A percentile compares a stretch with the other conserved stretches of the same genome.
These are phyloP conservation scores for Torymus tubicola DNA, from an alignment of 2,888 invertebrate species.

Conservation along the genomic window DNA sequence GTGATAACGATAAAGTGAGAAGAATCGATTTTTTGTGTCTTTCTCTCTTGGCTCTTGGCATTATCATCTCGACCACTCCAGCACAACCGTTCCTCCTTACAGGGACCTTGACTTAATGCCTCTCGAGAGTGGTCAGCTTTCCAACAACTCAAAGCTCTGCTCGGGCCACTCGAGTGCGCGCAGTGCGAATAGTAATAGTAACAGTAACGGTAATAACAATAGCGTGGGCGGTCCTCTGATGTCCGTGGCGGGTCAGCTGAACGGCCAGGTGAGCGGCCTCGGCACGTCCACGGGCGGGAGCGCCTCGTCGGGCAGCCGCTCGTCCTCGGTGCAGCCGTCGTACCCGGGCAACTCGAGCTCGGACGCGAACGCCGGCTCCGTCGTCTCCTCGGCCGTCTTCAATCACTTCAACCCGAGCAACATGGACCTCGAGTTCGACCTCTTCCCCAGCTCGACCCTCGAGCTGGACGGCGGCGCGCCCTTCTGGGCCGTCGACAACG, in stretches of 20 bases:
- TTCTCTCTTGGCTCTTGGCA: slow-evolving; percentile 59
- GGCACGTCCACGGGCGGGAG: slow-evolving; percentile 65
- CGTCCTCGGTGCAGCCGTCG: slow-evolving; percentile 18
- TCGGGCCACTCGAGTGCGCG: slow-evolving; percentile 65
- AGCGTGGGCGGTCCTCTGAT: slow-evolving; percentile 85
- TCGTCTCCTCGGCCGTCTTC: slow-evolving; percentile 60
- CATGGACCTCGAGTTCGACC: slow-evolving; percentile 83
- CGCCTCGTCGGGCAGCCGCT: slow-evolving; percentile 60
- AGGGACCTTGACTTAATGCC: slow-evolving; percentile 75
- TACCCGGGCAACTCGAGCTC: slow-evolving; percentile 28
- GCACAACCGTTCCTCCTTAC: slow-evolving; percentile 49
- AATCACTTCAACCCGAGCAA: slow-evolving; percentile 72
- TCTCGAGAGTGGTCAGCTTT: slow-evolving; percentile 76
- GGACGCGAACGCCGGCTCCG: slow-evolving; percentile 21
- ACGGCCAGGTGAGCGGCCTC: slow-evolving; percentile 78
- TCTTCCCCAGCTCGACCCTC: slow-evolving; percentile 82
- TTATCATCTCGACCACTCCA: not conserved
- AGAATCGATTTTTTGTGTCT: slow-evolving; percentile 65
- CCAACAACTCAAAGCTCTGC: slow-evolving; percentile 74
- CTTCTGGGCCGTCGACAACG: slow-evolving; percentile 57
- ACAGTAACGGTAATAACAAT: slow-evolving; percentile 75
- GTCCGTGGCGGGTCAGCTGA: slow-evolving; percentile 82
- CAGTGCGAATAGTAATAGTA: slow-evolving; percentile 73
- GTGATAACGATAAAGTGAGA: too few species aligned
- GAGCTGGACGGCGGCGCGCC: slow-evolving; percentile 74